A percentile compares a stretch with the other conserved stretches of the same genome.
phyloP scores from a whole-genome alignment of 2,888 invertebrate genomes.

The Pristionchus japonicus region DNA sequence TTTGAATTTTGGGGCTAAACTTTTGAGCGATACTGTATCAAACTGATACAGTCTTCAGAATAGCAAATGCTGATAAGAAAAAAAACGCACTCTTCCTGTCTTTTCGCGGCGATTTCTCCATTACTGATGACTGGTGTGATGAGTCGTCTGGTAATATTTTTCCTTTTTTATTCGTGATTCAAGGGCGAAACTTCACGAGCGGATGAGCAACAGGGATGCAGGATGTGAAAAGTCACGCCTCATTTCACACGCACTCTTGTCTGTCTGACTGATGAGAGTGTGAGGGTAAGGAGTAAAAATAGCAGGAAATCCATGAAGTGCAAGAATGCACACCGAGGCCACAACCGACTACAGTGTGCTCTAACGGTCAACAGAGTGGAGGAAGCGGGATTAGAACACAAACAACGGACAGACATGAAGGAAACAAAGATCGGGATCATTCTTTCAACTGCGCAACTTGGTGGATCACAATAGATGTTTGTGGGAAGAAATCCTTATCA shows the following conservation, averaged over 20 bases:
- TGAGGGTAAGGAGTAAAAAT: background rate
- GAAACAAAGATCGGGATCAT: background rate
- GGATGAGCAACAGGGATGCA: too few relatives aligned
- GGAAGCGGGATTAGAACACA: background rate
- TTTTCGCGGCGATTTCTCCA: background rate
- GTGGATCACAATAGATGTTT: too few relatives aligned
- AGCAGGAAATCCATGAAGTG: background rate
- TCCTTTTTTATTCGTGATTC: too few relatives aligned
- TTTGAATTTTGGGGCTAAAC: background rate
- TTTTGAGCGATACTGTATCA: background rate
- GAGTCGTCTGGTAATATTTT: background rate
- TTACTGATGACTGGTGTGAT: background rate
- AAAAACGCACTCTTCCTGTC: background rate
- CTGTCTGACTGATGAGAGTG: background rate
- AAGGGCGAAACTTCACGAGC: too few relatives aligned
- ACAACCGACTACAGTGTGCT: background rate
- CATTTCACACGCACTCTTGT: too few relatives aligned
- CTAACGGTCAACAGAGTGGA: background rate
- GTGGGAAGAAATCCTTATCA: background rate
- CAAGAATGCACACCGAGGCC: background rate
- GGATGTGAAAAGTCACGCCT: too few relatives aligned
- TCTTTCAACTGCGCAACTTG: background rate
- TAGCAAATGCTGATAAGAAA: background rate
- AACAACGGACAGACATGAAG: background rate
- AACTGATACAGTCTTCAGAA: background rate